Base-by-base conservation (phyloP, 2,888 invertebrate genomes). In the Pimpla rufipes region DNA sequence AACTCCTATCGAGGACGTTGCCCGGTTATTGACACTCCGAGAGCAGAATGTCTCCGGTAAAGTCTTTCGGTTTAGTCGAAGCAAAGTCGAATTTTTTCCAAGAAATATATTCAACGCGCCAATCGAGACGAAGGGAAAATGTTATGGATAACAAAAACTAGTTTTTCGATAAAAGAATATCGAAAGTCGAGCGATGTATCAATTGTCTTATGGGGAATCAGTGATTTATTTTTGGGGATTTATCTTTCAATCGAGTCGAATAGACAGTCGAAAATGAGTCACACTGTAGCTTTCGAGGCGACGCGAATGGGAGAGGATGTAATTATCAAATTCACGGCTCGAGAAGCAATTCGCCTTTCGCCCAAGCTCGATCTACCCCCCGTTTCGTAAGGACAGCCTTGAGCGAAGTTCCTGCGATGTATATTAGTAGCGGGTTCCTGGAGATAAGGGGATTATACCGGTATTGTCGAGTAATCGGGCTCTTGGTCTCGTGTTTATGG, bases 361-460 rank as follows among this genome's bases (percentile, higher is more conserved):
- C 35, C 37, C n/a, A 16, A 7, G 29, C 59, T 62, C 37, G 35
- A 62, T 62, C 37, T 40, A 37, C 37, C 37, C 7, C 7, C 37
- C n/a, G 37, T 62, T 37, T 35, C 40, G n/a, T 10, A 16, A 37
- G 37, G 62, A 37, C 37, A 10, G 37, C 37, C 37, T 62, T 18
- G 37, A 62, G 62, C 37, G 37, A 62, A 16, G 37, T 62, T 40
- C 35, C 62, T 40, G 37, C 62, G 37, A 62, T 62, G 16, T 40
- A 37, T 62, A 62, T 62, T 40, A 40, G 37, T 10, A 62, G 62
- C 18, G 37, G 62, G 37, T 37, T 62, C 62, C 37, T 18, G 37
- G 37, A 62, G 62, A 62, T 62, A 62, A 62, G 16, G 62, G 62
- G 62, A 62, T 62, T 62, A 62, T 62, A 62, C 7, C 37, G 62